Evolutionary conservation across 2,888 invertebrate species (phyloP), one percentile per base, ranked within the genome.

Genomic region (Andrena bucephala): DNA sequence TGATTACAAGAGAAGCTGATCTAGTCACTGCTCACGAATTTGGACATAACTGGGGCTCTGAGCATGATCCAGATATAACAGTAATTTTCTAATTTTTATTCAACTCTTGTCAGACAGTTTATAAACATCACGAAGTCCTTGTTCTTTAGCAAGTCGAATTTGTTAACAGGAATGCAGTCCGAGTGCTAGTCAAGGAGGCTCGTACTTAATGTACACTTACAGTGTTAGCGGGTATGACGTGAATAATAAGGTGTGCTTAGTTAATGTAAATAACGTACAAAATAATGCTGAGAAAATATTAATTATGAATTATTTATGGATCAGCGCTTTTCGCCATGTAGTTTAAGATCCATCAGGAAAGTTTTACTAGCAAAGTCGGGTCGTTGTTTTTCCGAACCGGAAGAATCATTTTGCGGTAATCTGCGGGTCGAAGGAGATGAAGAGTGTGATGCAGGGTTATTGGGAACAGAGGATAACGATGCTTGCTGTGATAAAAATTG

Each of bases 41-140:
- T 94, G 99, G 99, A 2, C 99, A 99, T 94, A 99, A 99, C 95
- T 99, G 99, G 98, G 99, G 99, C 77, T 98, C 98, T 4, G 99
- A 99, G 94, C 99, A 99, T 94, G 99, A 99, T 95, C 98, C 99
- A 2, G 98, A 99, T 94, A 98, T 98, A 90, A 97, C 97, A 2
- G 93, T 93, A 87, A 90, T 75, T 72, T 59, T 59, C 20, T 20
- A 20, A 52, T 8, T 52, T 73, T 70, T 33, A 68, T 24, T n/a
- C 13, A 67, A 29, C 16, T 24, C 1, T 2, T 54, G 50, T n/a
- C 6, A 1, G n/a, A 52, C 20, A 60, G 16, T 57, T 62, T 48
- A 13, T 8, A 27, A 36, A 20, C 24, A 52, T 24, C 10, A 13
- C 36, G 16, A 60, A 36, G 27, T 6, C 31, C 0, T 33, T 74